phyloP scores from a whole-genome alignment of 2,888 invertebrate genomes.

The Drosophila paranaensis region DNA sequence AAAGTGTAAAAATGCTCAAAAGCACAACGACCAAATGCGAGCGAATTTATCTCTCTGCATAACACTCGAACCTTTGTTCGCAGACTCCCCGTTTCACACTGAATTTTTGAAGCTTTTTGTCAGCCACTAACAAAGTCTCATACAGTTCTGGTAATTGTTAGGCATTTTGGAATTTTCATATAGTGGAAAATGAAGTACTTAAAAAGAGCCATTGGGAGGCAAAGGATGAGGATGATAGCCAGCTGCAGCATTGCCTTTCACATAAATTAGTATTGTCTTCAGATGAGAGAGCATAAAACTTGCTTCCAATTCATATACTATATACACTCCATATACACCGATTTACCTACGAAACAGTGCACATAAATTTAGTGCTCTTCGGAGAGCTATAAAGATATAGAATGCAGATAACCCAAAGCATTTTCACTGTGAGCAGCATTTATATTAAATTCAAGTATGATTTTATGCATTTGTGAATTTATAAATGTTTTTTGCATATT shows the following conservation, averaged over 20 bases:
- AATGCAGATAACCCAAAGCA: not conserved
- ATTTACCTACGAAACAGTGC: not conserved
- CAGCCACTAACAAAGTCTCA: not conserved
- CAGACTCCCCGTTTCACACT: not conserved
- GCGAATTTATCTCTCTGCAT: not conserved
- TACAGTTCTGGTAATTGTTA: not conserved
- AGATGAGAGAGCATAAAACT: too few species aligned
- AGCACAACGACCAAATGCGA: not conserved
- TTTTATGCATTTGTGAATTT: not conserved
- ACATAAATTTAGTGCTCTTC: not conserved
- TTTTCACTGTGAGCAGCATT: not conserved
- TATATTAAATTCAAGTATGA: too few species aligned
- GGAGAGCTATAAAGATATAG: conserved; percentile 1
- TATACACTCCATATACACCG: not conserved
- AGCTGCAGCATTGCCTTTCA: too few species aligned
- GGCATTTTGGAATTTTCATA: too few species aligned
- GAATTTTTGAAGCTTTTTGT: not conserved
- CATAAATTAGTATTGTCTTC: too few species aligned
- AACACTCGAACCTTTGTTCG: not conserved
- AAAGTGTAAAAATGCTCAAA: not conserved
- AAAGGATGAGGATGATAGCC: too few species aligned
- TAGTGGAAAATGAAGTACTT: too few species aligned
- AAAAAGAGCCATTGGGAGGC: too few species aligned
- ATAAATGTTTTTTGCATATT: not conserved
- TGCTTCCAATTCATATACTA: not conserved